Evolutionary conservation across 2,797 vertebrate genomes (phyloP).

Genomic region (Anabacerthia variegaticeps): DNA sequence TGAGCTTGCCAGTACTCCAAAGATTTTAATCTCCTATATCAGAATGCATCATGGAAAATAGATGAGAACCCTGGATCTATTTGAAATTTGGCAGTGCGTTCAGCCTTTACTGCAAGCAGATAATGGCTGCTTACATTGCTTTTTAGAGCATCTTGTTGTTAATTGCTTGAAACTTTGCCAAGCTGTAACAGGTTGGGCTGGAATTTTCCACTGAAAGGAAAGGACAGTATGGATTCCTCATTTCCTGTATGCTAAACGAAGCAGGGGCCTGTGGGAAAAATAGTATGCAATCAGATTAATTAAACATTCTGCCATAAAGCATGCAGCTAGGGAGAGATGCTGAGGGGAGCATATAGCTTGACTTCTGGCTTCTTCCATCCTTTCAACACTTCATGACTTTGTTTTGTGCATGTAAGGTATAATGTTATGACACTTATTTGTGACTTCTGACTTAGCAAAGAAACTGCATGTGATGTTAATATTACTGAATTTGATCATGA

Average conservation of each 20-base stretch:
- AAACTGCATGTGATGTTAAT: neutral
- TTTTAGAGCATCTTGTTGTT: neutral
- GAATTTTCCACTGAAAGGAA: slow-evolving; percentile 9
- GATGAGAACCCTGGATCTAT: neutral
- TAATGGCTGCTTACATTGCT: neutral
- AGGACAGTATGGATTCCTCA: neutral
- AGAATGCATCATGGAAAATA: neutral
- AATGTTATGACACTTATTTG: neutral
- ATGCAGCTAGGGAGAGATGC: neutral
- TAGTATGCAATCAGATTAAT: neutral
- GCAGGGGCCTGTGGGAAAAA: neutral
- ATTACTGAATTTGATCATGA: neutral
- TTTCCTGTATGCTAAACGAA: neutral
- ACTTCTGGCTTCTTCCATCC: neutral
- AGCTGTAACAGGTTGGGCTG: neutral
- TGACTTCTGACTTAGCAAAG: neutral
- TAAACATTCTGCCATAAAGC: neutral
- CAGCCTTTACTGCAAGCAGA: neutral
- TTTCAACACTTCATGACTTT: neutral
- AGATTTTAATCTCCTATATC: slow-evolving; percentile 1
- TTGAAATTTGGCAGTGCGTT: neutral
- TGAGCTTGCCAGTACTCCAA: neutral
- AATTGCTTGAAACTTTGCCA: slow-evolving; percentile 11
- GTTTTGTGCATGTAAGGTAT: neutral
- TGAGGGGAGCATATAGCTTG: neutral